A percentile compares a stretch with the other conserved stretches of the same genome.
Conservation (phyloP, 2,797 vertebrate genomes). For the Atherinosoma microstoma region DNA sequence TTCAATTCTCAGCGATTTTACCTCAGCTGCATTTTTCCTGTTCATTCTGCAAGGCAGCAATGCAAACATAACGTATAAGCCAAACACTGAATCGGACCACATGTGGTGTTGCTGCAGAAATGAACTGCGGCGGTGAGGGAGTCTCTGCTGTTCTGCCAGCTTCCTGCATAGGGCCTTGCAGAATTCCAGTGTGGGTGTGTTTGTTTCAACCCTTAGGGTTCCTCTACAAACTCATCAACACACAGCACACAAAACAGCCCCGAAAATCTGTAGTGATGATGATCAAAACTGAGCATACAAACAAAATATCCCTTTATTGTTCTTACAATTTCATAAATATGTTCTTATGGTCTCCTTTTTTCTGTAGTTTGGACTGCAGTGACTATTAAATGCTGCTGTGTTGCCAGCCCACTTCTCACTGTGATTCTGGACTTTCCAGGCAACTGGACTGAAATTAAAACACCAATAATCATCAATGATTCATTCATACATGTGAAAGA, state of each 20-base stretch:
- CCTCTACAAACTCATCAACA: conserved; percentile 34
- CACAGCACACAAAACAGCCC: conserved; percentile 29
- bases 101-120: conserved; percentile 11
- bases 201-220: conserved; percentile 40
- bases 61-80: conserved; percentile 32
- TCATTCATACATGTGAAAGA: too few relatives aligned
- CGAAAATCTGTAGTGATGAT: conserved; percentile 22
- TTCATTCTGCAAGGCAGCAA: background rate
- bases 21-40: background rate
- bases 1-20: conserved; percentile 8
- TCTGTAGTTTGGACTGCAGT: conserved; percentile 1
- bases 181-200: conserved; percentile 55
- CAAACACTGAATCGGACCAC: conserved; percentile 18
- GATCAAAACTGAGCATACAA: conserved; percentile 43
- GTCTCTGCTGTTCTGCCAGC: conserved; percentile 21
- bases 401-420: background rate
- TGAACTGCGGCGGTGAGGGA: conserved; percentile 34
- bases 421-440: too few relatives aligned
- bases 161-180: conserved; percentile 7
- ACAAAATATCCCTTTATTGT: conserved; percentile 39
- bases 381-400: conserved; percentile 7
- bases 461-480: too few relatives aligned
- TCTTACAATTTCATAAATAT: conserved; percentile 42
- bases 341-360: conserved; percentile 16
- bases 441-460: too few relatives aligned